A percentile compares a stretch with the other conserved stretches of the same genome.
Conservation (phyloP, 2,797 vertebrate genomes). For the Cuniculus paca region DNA sequence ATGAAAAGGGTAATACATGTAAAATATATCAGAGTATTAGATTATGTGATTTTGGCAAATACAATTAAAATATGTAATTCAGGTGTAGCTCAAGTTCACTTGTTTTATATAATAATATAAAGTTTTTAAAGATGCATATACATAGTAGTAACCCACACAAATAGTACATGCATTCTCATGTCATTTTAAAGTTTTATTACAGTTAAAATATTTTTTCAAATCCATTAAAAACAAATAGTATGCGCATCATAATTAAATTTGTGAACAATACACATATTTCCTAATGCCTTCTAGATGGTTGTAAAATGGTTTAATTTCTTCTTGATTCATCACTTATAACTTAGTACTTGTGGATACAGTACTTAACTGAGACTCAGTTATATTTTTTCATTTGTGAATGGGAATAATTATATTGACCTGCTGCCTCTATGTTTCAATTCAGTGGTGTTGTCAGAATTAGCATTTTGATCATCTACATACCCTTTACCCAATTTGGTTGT, state of each 20-base stretch:
- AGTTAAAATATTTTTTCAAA: background rate
- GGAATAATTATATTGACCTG: background rate
- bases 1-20: background rate
- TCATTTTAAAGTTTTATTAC: background rate
- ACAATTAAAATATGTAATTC: background rate
- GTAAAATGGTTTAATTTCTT: constrained; percentile 18
- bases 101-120: background rate
- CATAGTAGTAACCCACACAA: background rate
- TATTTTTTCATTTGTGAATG: background rate
- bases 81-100: background rate
- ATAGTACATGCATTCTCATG: background rate
- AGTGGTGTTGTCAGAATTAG: background rate
- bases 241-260: background rate
- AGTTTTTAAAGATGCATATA: background rate
- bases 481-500: background rate
- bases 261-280: background rate
- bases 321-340: background rate
- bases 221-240: background rate
- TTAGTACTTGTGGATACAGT: background rate
- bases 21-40: background rate
- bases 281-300: background rate
- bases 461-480: background rate
- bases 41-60: constrained; percentile 1
- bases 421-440: background rate
- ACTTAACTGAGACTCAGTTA: background rate